These are phyloP conservation scores for Pygoscelis antarcticus DNA, from an alignment of 2,113 vertebrate species.

Conservation along the genomic window DNA sequence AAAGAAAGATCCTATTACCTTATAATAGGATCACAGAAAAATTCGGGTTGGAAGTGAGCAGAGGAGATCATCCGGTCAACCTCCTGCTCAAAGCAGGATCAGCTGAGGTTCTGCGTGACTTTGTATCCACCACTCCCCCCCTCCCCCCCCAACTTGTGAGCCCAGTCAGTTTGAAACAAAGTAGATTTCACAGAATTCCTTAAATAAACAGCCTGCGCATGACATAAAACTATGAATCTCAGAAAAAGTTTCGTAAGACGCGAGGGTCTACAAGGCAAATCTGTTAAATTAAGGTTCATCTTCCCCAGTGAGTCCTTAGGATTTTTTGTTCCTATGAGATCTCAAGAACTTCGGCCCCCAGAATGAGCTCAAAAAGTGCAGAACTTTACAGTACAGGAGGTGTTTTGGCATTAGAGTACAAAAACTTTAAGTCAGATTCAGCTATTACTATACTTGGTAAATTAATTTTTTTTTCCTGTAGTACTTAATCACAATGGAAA, in stretches of 20 bases:
- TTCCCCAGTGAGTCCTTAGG: not conserved
- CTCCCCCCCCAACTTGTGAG: fast-evolving
- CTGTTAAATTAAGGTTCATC: not conserved
- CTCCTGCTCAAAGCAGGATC: not conserved
- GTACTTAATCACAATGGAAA: not conserved
- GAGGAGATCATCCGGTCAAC: not conserved
- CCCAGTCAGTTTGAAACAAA: not conserved
- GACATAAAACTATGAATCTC: not conserved
- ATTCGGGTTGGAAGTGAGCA: not conserved
- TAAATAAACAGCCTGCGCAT: not conserved
- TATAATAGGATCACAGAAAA: not conserved
- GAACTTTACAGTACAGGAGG: not conserved
- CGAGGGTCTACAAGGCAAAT: not conserved
- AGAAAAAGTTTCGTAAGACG: not conserved
- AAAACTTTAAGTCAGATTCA: not conserved
- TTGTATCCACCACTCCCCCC: too few relatives aligned
- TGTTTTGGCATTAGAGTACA: not conserved
- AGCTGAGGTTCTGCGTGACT: not conserved
- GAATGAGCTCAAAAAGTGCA: not conserved
- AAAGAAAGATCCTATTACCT: not conserved
- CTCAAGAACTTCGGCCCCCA: not conserved
- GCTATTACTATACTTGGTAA: not conserved
- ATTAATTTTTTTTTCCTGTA: not conserved
- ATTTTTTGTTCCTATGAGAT: not conserved
- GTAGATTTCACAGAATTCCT: not conserved